Base-by-base conservation (phyloP, 2,888 invertebrate genomes). In the Diadegma fenestrale region DNA sequence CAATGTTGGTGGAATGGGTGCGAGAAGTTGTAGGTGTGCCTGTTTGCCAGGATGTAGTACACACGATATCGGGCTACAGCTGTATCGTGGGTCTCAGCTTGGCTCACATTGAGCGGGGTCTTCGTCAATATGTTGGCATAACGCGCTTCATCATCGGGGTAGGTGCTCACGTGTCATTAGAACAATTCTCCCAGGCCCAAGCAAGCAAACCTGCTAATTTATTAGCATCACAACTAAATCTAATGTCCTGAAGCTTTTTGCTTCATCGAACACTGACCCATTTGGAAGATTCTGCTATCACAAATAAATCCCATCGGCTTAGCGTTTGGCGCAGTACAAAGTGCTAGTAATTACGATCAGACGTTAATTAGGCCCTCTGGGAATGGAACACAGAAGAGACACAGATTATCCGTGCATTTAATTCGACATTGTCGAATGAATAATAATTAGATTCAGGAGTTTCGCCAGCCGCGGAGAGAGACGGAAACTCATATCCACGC, bases 101-200 rank as follows among this genome's bases (percentile, higher is more conserved):
- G 51, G 58, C 66, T 77, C 30, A 41, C 26, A 43, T 26, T 7
- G 26, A 61, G 30, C n/a, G 41, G 22, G 33, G 4, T 33, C 64
- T 54, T 64, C 71, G 22, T 45, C 77, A 33, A 77, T 37, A 37
- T 87, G 89, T 89, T 89, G 90, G 87, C 89, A 89, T 81, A 88
- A 89, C 87, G 75, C 7, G 75, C 7, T 88, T 79, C 89, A 90
- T 89, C 88, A 88, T 88, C 87, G 81, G 61, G 64, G 71, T 72
- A 78, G 86, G 87, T 81, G 76, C 82, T 83, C 80, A 87, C 89
- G 86, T 89, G 85, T 87, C 89, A 89, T 91, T 90, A 89, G 89
- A 89, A 19, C 88, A 87, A 89, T 89, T 89, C 84, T 17, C 14
- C 87, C 30, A 82, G 76, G 73, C 87, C 22, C 8, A 30, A 26